Evolutionary conservation across 2,888 invertebrate genomes (phyloP).

Genomic region (Meiosimyza platycephala): DNA sequence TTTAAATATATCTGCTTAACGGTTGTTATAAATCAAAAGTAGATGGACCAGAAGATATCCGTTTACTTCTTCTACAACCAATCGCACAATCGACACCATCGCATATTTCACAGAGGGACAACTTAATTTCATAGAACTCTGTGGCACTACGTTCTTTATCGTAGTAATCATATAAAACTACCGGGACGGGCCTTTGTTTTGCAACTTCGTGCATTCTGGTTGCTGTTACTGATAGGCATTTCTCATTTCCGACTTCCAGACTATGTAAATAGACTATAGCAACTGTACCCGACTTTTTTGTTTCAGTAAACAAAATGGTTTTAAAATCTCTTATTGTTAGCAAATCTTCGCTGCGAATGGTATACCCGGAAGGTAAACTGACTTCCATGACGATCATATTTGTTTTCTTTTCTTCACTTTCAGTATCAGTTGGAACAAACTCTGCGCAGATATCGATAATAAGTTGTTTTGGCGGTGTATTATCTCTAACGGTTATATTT

Average conservation of each 20-base stretch:
- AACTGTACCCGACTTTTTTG: constrained; percentile 6
- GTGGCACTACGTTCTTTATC: constrained; percentile 5
- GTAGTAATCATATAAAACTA: constrained; percentile 31
- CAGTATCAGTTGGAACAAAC: not conserved
- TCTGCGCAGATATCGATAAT: no score
- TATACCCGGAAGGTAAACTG: constrained; percentile 8
- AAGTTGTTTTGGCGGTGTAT: no score
- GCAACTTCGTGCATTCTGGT: constrained; percentile 9
- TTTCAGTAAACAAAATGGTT: not conserved
- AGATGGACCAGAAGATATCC: no score
- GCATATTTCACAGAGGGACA: no score
- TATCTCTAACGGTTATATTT: no score
- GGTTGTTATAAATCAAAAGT: no score
- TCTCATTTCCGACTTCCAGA: not conserved
- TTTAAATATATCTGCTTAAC: no score
- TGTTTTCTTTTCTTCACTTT: constrained; percentile 6
- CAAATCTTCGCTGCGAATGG: not conserved
- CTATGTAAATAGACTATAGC: constrained; percentile 25
- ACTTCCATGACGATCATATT: not conserved
- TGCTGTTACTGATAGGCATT: constrained; percentile 21
- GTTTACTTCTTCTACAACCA: no score
- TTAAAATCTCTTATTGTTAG: constrained; percentile 6
- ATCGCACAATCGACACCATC: no score
- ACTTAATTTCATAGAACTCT: not conserved
- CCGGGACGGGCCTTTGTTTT: constrained; percentile 10